phyloP scores from a whole-genome alignment of 2,113 vertebrate species.

The Mobula hypostoma region DNA sequence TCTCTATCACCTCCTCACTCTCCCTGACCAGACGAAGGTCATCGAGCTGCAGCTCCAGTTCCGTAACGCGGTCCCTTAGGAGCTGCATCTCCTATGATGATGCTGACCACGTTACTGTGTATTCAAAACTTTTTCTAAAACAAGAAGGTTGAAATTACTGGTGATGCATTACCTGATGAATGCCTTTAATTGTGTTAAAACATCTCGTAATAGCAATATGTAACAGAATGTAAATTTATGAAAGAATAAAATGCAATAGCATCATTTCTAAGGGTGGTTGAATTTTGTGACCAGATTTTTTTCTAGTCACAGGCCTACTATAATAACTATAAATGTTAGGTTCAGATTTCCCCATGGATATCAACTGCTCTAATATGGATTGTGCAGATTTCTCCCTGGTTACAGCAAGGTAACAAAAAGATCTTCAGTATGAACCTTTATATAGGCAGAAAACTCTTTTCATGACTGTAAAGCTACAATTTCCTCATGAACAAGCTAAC shows the following conservation, averaged over 20 bases:
- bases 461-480: neutral
- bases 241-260: neutral
- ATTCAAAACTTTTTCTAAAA: neutral
- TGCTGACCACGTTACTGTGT: neutral
- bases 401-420: neutral
- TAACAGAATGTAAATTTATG: neutral
- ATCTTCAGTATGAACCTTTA: neutral
- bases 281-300: neutral
- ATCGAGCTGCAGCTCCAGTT: too few species aligned
- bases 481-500: neutral
- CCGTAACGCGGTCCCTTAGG: too few species aligned
- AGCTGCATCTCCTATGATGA: too few species aligned
- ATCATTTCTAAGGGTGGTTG: neutral
- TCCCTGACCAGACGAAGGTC: too few species aligned
- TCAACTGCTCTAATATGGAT: constrained; percentile 3
- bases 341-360: neutral
- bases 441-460: neutral
- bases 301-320: neutral
- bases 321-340: neutral
- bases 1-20: too few species aligned
- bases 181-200: neutral
- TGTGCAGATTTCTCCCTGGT: neutral
- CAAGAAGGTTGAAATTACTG: neutral
- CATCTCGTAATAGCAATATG: neutral
- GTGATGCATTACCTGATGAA: neutral